phyloP scores from a whole-genome alignment of 2,113 vertebrate species.

The Istiophorus platypterus region DNA sequence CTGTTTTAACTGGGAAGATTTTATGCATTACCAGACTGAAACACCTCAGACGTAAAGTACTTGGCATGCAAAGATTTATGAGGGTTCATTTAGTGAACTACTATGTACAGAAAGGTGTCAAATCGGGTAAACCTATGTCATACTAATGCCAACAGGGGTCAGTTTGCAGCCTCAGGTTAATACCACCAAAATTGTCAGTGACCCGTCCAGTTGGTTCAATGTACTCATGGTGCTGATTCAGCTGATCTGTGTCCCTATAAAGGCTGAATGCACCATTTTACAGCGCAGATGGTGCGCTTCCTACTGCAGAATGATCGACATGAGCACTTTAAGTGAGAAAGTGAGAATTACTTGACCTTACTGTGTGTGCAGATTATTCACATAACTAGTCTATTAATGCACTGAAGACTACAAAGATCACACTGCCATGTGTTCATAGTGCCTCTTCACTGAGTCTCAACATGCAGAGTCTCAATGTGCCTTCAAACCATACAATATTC shows the following conservation, averaged over 20 bases:
- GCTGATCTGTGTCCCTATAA: neutral
- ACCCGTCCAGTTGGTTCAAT: neutral
- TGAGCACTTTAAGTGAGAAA: conserved; percentile 65
- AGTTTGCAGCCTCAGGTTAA: conserved; percentile 19
- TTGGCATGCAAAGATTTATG: conserved; percentile 3
- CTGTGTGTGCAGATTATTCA: neutral
- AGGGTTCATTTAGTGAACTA: conserved; percentile 11
- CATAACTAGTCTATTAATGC: conserved; percentile 14
- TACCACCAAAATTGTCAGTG: neutral
- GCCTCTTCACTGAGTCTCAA: neutral
- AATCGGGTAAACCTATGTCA: neutral
- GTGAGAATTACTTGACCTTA: conserved; percentile 29
- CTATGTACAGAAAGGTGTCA: neutral
- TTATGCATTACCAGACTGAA: neutral
- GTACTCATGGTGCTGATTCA: conserved; percentile 23
- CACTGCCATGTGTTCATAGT: neutral
- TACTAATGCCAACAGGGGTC: neutral
- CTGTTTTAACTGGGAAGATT: neutral
- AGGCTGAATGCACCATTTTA: conserved; percentile 19
- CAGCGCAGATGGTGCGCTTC: neutral
- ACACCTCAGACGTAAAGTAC: conserved; percentile 12
- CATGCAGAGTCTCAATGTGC: neutral
- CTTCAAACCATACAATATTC: neutral
- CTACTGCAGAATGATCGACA: neutral
- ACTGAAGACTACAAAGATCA: conserved; percentile 13